Percentiles rank a stretch among this genome's conserved stretches.
Evolutionary conservation across 2,113 vertebrate genomes (phyloP).

Genomic region (Telmatochromis sp.): DNA sequence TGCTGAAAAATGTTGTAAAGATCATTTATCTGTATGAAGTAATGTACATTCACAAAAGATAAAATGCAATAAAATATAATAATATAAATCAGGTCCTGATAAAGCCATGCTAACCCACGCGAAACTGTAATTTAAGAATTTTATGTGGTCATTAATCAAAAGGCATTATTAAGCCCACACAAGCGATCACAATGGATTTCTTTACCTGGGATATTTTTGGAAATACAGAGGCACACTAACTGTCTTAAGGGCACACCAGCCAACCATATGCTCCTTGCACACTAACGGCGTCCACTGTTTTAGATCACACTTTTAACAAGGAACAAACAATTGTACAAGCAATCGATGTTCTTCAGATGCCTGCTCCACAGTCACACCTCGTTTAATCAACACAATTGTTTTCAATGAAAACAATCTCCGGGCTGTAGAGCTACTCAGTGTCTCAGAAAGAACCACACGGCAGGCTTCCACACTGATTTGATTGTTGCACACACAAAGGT

Average conservation of each 20-base stretch:
- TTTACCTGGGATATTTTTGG: not conserved
- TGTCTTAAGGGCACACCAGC: not conserved
- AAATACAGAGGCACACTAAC: not conserved
- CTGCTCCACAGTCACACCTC: conserved; percentile 62
- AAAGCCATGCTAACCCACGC: not conserved
- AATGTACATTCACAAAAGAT: not conserved
- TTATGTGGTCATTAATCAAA: not conserved
- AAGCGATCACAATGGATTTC: not conserved
- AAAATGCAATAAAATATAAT: not conserved
- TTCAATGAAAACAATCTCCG: conserved; percentile 70
- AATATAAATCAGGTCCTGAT: not conserved
- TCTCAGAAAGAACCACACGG: conserved; percentile 57
- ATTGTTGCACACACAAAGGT: conserved; percentile 71
- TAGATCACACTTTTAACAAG: conserved; percentile 67
- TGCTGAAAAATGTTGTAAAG: conserved; percentile 3
- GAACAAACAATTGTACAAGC: conserved; percentile 64
- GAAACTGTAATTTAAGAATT: not conserved
- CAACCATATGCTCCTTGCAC: conserved; percentile 2
- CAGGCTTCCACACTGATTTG: conserved; percentile 59
- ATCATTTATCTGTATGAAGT: conserved; percentile 9
- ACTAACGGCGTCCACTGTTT: conserved; percentile 44
- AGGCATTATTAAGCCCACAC: not conserved
- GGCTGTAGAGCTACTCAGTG: conserved; percentile 62
- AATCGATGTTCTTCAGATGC: conserved; percentile 66
- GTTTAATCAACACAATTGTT: conserved; percentile 71